Base-by-base conservation (phyloP, 2,888 invertebrate genomes). In the Prosapia bicincta region DNA sequence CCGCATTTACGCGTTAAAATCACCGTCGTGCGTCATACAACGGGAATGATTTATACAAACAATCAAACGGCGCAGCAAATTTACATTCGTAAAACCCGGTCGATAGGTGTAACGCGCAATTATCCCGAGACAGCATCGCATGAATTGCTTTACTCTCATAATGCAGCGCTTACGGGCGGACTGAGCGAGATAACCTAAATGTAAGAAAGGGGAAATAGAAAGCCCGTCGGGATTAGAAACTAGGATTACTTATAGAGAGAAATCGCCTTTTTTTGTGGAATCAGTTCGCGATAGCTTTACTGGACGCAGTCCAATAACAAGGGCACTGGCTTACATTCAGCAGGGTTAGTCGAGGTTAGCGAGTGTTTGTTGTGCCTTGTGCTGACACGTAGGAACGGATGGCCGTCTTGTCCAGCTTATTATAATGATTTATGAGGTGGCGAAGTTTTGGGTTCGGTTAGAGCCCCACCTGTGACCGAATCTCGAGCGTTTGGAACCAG, bases 361-460 rank as follows among this genome's bases (percentile, higher is more conserved):
- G 6, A 30, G 30, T 38, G 38, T 54, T 54, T 54, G 54, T 54
- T 54, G n/a, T 54, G 54, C 20, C 54, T 54, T 20, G n/a, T 9
- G 54, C 54, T 54, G 54, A 54, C 54, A 54, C 54, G 30, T 54
- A 20, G 7, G 20, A 54, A 54, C 54, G 13, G 54, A 54, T 54
- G 54, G 20, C 20, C 20, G 54, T 54, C 54, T 20, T 54, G n/a
- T 54, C 54, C 5, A 5, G 54, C 54, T 20, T 54, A 54, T 54
- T 54, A 54, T 54, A 54, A 54, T 54, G 54, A 54, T 54, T 54
- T 54, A 54, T 54, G n/a, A 54, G 54, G 54, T 54, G 54, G 54
- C 20, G 54, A 54, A 54, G 54, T 54, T 54, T 54, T 20, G 20
- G 38, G 38, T 38, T 38, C 38, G 38, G 38, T 6, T 15, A 15